Conservation (phyloP, 2,113 vertebrate genomes). For the Penelope pileata region DNA sequence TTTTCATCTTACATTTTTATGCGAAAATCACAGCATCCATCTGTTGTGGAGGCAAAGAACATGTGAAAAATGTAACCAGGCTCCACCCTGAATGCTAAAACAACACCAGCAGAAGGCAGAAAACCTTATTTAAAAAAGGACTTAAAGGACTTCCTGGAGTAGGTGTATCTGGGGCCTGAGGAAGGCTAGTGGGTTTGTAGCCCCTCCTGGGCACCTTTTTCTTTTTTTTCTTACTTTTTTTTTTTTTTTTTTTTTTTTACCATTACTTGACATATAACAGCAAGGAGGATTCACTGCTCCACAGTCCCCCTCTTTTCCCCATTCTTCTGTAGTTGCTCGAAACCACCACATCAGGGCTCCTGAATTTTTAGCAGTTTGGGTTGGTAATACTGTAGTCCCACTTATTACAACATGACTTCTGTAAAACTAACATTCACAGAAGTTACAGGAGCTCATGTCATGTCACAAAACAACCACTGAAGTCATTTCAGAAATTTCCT, state of each 20-base stretch:
- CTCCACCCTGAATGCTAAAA: background rate
- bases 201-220: background rate
- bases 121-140: background rate
- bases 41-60: background rate
- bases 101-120: background rate
- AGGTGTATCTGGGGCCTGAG: background rate
- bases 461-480: background rate
- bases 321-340: background rate
- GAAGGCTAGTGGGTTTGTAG: background rate
- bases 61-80: background rate
- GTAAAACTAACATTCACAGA: background rate
- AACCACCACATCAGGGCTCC: background rate
- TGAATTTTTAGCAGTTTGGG: background rate
- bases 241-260: background rate
- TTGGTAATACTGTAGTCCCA: background rate
- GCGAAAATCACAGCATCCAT: background rate
- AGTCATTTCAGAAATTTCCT: constrained; percentile 34
- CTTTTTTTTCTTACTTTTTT: background rate
- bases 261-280: background rate
- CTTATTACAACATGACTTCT: background rate
- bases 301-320: background rate
- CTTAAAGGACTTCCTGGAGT: background rate
- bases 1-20: background rate
- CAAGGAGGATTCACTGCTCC: background rate
- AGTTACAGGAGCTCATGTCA: background rate